Base-by-base conservation (phyloP, 2,113 vertebrate genomes). In the Forbesichthys agassizii region DNA sequence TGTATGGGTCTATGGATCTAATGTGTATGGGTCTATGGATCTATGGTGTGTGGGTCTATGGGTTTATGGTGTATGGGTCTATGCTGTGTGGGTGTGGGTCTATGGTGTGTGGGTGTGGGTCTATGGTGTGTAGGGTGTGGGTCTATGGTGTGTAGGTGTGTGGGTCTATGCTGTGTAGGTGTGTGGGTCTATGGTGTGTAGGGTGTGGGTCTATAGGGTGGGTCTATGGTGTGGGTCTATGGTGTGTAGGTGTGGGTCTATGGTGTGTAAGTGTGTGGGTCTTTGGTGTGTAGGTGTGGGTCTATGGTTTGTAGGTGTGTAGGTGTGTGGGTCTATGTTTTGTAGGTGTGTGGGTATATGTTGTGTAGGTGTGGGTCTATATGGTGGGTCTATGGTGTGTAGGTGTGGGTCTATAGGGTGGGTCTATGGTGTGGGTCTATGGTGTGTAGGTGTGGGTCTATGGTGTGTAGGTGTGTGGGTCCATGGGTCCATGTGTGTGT, bases 361-460 rank as follows among this genome's bases (percentile, higher is more conserved):
- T 2, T 16, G 16, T 16, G 16, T 16, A 16, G 16, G 16, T 27
- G 2, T 27, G 27, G 48, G 20, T 14, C 49, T 11, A 11, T 52
- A 16, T 0, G 16, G 16, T 16, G 3, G 49, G 14, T 52, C 14
- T 4, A 52, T 36, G 57, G 48, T 58, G 42, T 60, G 53, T 66
- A 47, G 46, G 49, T 69, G 57, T 61, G 56, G 16, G 33, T 58
- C 14, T 62, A 49, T 62, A 13, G 62, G 58, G 49, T 20, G 20
- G 20, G 20, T 20, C 20, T 20, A 20, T 48, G 48, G 47, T 60
- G 42, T 46, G 47, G 13, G 55, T 53, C 20, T 60, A 20, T 20
- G 20, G 20, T 12, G 16, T 16, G 16, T 16, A 16, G 16, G 18
- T 27, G 20, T n/a, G 33, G n/a, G 52, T 20, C 20, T 20, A 20